Evolutionary conservation across 2,113 vertebrate genomes (phyloP), one percentile per base, ranked within the genome.

Genomic region (Carettochelys insculpta): DNA sequence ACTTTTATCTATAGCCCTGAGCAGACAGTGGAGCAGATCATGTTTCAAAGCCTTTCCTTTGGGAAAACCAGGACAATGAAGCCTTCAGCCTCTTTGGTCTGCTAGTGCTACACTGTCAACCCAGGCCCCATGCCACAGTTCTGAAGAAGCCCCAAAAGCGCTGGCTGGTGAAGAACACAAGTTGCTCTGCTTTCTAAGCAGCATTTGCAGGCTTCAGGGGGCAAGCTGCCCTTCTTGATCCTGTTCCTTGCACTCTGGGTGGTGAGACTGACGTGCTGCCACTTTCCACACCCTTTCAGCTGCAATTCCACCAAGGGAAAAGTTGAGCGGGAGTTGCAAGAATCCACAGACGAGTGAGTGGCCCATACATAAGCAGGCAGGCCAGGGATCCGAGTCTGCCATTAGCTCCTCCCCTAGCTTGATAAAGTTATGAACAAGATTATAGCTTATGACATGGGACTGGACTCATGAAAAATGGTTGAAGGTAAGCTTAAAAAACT

Each of bases 1-100:
- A 29, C 8, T 3, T 1, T n/a, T 16, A 5, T 1, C 16, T 53
- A 1, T 4, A 17, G 11, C 29, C 56, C 38, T 2, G 27, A 54
- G 47, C 25, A 29, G 65, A 27, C 20, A 10, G 48, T 3, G 4
- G 19, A 25, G 56, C 48, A 68, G n/a, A 20, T 68, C 34, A 38
- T 4, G 20, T 6, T 75, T 43, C 16, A 0, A 29, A n/a, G 50
- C 20, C 16, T 52, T 80, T 80, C 47, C 0, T 3, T 20, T 43
- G 25, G 31, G 73, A 11, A n/a, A 68, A 68, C n/a, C 61, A 22
- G 54, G 54, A 68, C 19, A 61, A n/a, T 3, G 2, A 25, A 22
- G 43, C 20, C 77, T n/a, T 50, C 34, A 12, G 3, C 3, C 12
- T 50, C 77, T 52, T 22, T 53, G 24, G 50, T 38, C 22, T 53